These are phyloP conservation scores for Helicoverpa armigera DNA, from an alignment of 1,140 invertebrate species.

Conservation along the genomic window DNA sequence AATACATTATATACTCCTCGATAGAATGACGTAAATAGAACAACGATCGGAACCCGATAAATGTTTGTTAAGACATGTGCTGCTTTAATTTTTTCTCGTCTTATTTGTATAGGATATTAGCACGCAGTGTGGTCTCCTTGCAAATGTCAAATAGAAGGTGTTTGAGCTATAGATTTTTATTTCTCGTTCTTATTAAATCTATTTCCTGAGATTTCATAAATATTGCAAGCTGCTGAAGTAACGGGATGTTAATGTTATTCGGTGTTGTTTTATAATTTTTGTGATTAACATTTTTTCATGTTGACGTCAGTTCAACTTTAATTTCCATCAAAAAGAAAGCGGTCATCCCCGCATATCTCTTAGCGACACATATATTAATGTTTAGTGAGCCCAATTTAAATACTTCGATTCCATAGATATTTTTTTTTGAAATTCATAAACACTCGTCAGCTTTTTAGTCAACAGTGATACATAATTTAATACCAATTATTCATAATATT, in stretches of 20 bases:
- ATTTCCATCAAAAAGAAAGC: conserved; percentile 8
- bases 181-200: conserved; percentile 8
- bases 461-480: neutral
- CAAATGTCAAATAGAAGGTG: neutral
- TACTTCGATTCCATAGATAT: neutral
- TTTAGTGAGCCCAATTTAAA: neutral
- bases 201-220: neutral
- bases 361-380: conserved; percentile 16
- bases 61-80: conserved; percentile 12
- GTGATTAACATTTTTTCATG: neutral
- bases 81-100: conserved; percentile 25
- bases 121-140: neutral
- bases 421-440: conserved; percentile 6
- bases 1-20: neutral
- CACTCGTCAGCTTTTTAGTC: neutral
- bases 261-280: neutral
- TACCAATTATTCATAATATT: neutral
- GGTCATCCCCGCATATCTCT: conserved; percentile 1
- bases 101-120: conserved; percentile 14
- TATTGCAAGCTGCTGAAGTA: neutral
- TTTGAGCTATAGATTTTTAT: neutral
- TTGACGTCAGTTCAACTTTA: neutral
- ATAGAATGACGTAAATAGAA: conserved; percentile 17
- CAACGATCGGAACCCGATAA: conserved; percentile 4
- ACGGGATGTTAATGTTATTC: conserved; percentile 9